These are phyloP conservation scores for Dendrocincla tyrannina DNA, from an alignment of 2,797 vertebrate genomes.

Conservation along the genomic window DNA sequence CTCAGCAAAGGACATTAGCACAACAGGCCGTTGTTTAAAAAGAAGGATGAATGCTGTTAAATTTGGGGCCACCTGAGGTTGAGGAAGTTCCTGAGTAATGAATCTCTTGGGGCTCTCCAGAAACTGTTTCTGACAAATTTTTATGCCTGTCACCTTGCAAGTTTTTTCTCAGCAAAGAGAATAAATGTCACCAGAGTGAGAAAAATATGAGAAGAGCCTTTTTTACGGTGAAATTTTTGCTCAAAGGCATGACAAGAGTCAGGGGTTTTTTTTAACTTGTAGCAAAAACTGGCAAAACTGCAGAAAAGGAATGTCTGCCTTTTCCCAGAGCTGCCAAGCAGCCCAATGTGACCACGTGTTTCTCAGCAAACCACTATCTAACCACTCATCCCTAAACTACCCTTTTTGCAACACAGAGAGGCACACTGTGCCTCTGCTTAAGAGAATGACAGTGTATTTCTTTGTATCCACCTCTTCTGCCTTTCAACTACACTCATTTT, in stretches of 20 bases:
- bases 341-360: not conserved
- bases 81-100: slow-evolving; percentile 48
- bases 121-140: not conserved
- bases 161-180: slow-evolving; percentile 14
- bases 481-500: not conserved
- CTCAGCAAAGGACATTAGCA: not conserved
- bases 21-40: not conserved
- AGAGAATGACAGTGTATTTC: not conserved
- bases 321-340: not conserved
- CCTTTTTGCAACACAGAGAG: not conserved
- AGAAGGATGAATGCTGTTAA: slow-evolving; percentile 21
- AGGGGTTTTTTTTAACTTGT: not conserved
- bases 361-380: not conserved
- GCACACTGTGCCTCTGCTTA: not conserved
- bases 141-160: slow-evolving; percentile 21
- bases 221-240: not conserved
- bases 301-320: not conserved
- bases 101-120: slow-evolving; percentile 1
- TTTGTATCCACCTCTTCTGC: not conserved
- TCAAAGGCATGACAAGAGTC: not conserved
- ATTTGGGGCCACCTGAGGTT: slow-evolving; percentile 10
- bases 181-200: slow-evolving; percentile 28
- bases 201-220: not conserved
- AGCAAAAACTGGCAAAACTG: not conserved
- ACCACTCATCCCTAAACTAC: not conserved